phyloP scores from a whole-genome alignment of 2,113 vertebrate genomes.

The Boulengeromyrus knoepffleri region DNA sequence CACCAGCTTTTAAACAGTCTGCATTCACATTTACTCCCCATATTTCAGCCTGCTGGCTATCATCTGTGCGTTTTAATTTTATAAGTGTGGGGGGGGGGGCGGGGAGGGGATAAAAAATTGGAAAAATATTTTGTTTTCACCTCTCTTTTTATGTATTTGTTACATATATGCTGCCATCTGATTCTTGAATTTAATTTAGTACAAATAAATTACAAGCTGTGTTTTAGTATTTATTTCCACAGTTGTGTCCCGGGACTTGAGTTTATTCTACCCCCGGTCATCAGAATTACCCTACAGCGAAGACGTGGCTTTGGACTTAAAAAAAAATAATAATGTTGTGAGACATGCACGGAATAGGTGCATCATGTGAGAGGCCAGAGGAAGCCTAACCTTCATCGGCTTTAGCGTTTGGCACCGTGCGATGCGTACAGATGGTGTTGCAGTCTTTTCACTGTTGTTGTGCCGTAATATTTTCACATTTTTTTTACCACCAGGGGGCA shows the following conservation, averaged over 20 bases:
- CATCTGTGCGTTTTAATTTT: background rate
- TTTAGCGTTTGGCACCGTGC: background rate
- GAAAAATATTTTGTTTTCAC: background rate
- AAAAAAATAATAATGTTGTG: background rate
- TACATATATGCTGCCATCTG: background rate
- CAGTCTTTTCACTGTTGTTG: conserved; percentile 5
- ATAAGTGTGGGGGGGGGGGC: background rate
- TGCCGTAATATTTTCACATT: background rate
- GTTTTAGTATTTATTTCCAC: background rate
- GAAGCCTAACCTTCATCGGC: background rate
- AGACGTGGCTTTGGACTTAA: background rate
- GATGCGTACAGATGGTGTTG: background rate
- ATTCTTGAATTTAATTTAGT: background rate
- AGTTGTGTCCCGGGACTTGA: background rate
- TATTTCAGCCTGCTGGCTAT: background rate
- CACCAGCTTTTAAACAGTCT: background rate
- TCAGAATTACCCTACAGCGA: background rate
- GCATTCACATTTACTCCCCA: background rate
- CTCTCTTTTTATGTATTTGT: background rate
- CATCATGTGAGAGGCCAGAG: background rate
- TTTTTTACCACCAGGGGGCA: conserved; percentile 10
- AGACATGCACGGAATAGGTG: background rate
- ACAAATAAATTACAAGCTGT: background rate
- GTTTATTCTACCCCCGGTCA: background rate
- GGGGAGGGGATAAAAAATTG: background rate